phyloP scores from a whole-genome alignment of 2,888 invertebrate species.

The Hypselothyrea guttata region DNA sequence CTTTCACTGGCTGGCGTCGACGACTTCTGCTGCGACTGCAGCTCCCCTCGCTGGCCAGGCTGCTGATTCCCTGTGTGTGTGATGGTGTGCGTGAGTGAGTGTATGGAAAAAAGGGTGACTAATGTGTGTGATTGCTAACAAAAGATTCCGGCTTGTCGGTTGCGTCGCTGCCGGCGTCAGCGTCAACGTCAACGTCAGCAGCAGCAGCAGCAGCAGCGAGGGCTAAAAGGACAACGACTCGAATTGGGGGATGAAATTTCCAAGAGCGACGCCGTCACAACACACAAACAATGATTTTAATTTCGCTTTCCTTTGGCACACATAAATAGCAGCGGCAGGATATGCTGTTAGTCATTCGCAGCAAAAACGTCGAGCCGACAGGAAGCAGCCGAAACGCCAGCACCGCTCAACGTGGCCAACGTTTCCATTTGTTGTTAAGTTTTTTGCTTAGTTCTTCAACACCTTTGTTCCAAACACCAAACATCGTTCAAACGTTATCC shows the following conservation, averaged over 20 bases:
- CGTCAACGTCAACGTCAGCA: slow-evolving; percentile 8
- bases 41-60: too few species aligned
- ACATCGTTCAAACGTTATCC: neutral
- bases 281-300: slow-evolving; percentile 75
- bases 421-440: slow-evolving; percentile 74
- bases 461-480: slow-evolving; percentile 44
- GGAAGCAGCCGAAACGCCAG: slow-evolving; percentile 63
- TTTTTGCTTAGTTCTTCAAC: slow-evolving; percentile 62
- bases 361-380: slow-evolving; percentile 81
- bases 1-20: slow-evolving; percentile 74
- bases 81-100: slow-evolving; percentile 26
- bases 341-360: slow-evolving; percentile 82
- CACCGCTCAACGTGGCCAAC: slow-evolving; percentile 52
- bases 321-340: slow-evolving; percentile 81
- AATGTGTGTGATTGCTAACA: slow-evolving; percentile 80
- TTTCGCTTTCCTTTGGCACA: slow-evolving; percentile 79
- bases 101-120: slow-evolving; percentile 81
- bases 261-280: slow-evolving; percentile 56
- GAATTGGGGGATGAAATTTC: slow-evolving; percentile 77
- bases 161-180: slow-evolving; percentile 24
- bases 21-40: slow-evolving; percentile 31
- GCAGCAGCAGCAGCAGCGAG: slow-evolving; percentile 33
- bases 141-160: slow-evolving; percentile 78
- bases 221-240: slow-evolving; percentile 80
- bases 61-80: slow-evolving; percentile 43